Evolutionary conservation across 2,113 vertebrate species (phyloP).

Genomic region (Crotalus tigris): DNA sequence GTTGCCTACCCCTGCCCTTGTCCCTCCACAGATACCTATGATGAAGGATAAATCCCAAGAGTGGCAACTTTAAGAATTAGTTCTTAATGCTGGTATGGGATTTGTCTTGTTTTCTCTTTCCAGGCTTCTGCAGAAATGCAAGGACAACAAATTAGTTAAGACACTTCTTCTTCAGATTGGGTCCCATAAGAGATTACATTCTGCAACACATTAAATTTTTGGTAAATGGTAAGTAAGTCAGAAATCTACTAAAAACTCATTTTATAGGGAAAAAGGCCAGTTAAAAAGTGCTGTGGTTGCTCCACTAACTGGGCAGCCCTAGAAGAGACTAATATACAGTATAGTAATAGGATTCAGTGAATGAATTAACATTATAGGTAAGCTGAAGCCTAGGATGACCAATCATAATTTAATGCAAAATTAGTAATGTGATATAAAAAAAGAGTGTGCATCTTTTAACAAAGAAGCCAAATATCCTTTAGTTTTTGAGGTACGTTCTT

Average conservation of each 20-base stretch:
- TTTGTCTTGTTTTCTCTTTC: background rate
- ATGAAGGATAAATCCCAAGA: background rate
- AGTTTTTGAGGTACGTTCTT: background rate
- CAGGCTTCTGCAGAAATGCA: background rate
- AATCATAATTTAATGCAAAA: background rate
- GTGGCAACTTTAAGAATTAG: background rate
- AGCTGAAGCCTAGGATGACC: background rate
- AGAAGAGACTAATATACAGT: background rate
- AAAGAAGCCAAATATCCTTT: background rate
- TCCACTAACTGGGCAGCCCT: background rate
- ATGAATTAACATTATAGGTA: background rate
- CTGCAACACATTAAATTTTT: background rate
- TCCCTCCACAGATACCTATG: background rate
- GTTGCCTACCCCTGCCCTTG: background rate
- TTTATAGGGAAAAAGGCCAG: background rate
- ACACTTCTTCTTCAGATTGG: background rate
- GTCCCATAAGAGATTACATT: background rate
- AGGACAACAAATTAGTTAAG: background rate
- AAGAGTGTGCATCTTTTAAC: background rate
- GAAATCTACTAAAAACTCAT: background rate
- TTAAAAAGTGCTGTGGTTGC: background rate
- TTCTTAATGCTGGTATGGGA: background rate
- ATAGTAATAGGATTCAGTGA: background rate
- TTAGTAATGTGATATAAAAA: background rate
- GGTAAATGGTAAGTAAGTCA: background rate